A percentile compares a stretch with the other conserved stretches of the same genome.
phyloP scores from a whole-genome alignment of 2,113 vertebrate species.

The zebrafish (Danio rerio) region GRCz12tu NC_133179.1:22690001-22690500 shows the following conservation, averaged over 20 bases:
- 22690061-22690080: neutral
- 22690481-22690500: too few species aligned
- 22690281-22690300: constrained; percentile 8
- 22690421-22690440: too few species aligned
- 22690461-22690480: too few species aligned
- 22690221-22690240: neutral
- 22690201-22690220: constrained; percentile 1
- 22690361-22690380: neutral
- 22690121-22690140: neutral
- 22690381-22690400: neutral
- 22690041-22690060: neutral
- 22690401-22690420: neutral
- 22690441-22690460: too few species aligned
- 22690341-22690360: neutral
- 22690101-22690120: neutral
- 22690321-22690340: constrained; percentile 3
- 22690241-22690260: neutral
- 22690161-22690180: neutral
- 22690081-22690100: neutral
- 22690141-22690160: neutral
- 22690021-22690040: constrained; percentile 12
- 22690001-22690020: constrained; percentile 18
- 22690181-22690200: neutral
- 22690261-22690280: constrained; percentile 4
- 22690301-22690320: constrained; percentile 3